Evolutionary conservation across 2,797 vertebrate genomes (phyloP), one percentile per base, ranked within the genome.

Genomic region (Lepus townsendii): DNA sequence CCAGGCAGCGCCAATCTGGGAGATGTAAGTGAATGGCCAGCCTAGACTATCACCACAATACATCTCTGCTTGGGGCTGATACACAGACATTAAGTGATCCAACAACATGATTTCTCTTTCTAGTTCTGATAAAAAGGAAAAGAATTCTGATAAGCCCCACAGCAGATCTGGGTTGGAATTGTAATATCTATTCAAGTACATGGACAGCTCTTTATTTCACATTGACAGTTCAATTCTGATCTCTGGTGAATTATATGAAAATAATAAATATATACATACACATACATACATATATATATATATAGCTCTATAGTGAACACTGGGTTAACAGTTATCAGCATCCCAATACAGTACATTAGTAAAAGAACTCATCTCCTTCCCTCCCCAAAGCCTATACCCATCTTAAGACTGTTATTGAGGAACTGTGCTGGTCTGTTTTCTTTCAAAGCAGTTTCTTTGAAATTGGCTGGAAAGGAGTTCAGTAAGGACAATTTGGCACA

Each of bases 401-500:
- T 89, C 88, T 94, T 96, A 90, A 96, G 97, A 96, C 66, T 94
- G 12, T 95, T 98, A 97, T 88, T 98, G 96, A 90, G 97, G 96
- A 92, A 94, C 75, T 94, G 93, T 97, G 94, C 83, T 97, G 94
- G 93, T 97, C 95, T 96, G 63, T 93, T 97, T 77, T 88, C 66
- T 93, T 97, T 92, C 93, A 95, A 96, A 96, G 95, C 54, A 89
- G 38, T 92, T 82, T 86, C 42, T 0, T 68, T 90, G 93, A 97
- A 92, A 83, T 54, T 63, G 96, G 95, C 90, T 94, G 85, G 78
- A 96, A 95, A 97, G 91, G 96, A 96, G 96, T 98, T 96, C 95
- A 97, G 97, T 97, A 97, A 94, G 35, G 95, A 93, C 35, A 96
- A 93, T 98, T 98, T 98, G 98, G 98, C 98, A 98, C 97, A 8